These are phyloP conservation scores for Calypte anna DNA, from an alignment of 2,113 vertebrate genomes.

Conservation along the genomic window DNA sequence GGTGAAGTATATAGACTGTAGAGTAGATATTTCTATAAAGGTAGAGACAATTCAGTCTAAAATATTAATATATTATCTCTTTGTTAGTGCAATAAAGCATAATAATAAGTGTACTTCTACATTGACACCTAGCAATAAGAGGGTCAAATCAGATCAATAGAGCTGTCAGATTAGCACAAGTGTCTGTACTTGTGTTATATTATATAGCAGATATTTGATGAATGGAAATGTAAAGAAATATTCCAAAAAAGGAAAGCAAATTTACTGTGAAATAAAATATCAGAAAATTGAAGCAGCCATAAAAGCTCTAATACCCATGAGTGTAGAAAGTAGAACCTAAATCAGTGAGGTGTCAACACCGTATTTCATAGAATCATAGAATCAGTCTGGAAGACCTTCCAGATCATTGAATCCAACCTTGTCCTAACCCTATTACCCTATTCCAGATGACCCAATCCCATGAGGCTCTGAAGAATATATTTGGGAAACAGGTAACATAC, in stretches of 20 bases:
- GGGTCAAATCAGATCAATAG: conserved; percentile 46
- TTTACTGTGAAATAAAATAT: not conserved
- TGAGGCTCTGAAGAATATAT: not conserved
- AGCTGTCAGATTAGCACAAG: conserved; percentile 12
- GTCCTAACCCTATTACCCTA: too few species aligned
- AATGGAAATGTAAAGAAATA: not conserved
- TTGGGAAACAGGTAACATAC: not conserved
- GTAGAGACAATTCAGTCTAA: not conserved
- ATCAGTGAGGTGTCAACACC: not conserved
- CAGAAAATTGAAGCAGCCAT: not conserved
- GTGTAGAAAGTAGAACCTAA: not conserved
- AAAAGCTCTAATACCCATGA: not conserved
- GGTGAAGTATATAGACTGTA: not conserved
- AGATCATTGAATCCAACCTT: too few species aligned
- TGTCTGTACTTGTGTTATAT: conserved; percentile 22
- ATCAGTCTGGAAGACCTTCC: too few species aligned
- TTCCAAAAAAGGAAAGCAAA: conserved; percentile 22
- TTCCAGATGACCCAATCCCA: not conserved
- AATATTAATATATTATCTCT: conserved; percentile 44
- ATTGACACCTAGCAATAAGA: conserved; percentile 35
- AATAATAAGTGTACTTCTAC: conserved; percentile 32
- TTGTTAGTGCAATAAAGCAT: conserved; percentile 31
- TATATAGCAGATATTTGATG: not conserved
- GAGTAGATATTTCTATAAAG: not conserved
- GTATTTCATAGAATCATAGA: too few species aligned